Base-by-base conservation (phyloP, 2,113 vertebrate genomes). In the Diadophis punctatus region DNA sequence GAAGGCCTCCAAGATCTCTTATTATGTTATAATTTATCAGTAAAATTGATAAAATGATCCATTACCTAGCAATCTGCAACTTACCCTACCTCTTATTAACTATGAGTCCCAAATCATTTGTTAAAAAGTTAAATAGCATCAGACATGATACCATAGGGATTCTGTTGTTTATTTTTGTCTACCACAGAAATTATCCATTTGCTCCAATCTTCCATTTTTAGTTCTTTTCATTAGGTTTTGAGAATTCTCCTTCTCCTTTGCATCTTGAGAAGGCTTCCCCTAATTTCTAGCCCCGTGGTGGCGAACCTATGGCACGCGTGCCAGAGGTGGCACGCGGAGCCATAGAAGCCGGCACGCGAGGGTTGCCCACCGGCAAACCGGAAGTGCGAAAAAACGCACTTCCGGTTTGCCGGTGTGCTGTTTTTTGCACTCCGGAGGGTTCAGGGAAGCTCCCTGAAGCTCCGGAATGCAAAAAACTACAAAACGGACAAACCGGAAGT, bases 231-330 rank as follows among this genome's bases (percentile, higher is more conserved):
- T 52, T 27, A 20, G n/a, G 51, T 49, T 86, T 93, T 93, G 55
- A 85, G 93, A 93, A 80, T 94, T 95, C 86, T 93, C 88, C 12
- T 88, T 58, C 85, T 87, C 80, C 89, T 74, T 51, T 58, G 25
- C 0, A 87, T 89, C 68, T 0, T 86, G 95, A 94, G 95, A 93
- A 60, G 8, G 7, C 63, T 94, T 94, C 94, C 52, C 90, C 58
- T 80, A 80, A 8, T 43, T 80, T 39, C 34, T 80, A 39, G 7
- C 74, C 34, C n/a, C n/a, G n/a, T n/a, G n/a, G n/a, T n/a, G n/a
- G n/a, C n/a, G n/a, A n/a, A n/a, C n/a, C n/a, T n/a, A n/a, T n/a
- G n/a, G n/a, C n/a, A n/a, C n/a, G n/a, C n/a, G n/a, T n/a, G n/a
- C n/a, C n/a, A n/a, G n/a, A n/a, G n/a, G n/a, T n/a, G n/a, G n/a